Evolutionary conservation across 2,888 invertebrate genomes (phyloP).

Genomic region (Cheilosia grossa): DNA sequence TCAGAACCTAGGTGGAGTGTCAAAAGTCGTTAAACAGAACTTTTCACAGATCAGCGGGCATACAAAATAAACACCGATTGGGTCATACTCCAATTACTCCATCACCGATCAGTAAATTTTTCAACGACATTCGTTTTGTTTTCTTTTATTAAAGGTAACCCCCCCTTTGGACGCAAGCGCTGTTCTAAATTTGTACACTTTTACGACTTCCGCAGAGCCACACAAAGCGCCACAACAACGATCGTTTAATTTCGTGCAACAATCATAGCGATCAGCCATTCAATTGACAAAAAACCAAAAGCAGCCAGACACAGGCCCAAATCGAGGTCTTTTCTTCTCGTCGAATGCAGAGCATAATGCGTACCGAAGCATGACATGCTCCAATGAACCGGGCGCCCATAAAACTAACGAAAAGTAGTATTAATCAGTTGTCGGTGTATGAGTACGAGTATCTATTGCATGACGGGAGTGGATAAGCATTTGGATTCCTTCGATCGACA

Average conservation of each 20-base stretch:
- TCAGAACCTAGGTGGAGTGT: not conserved
- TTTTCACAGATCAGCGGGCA: conserved; percentile 29
- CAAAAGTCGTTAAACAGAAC: conserved; percentile 1
- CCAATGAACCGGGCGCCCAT: conserved; percentile 56
- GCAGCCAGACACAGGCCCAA: conserved; percentile 28
- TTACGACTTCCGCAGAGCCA: conserved; percentile 50
- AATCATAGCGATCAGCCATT: conserved; percentile 27
- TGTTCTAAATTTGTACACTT: conserved; percentile 47
- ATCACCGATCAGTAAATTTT: conserved; percentile 16
- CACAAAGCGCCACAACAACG: conserved; percentile 28
- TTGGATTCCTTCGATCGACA: conserved; percentile 7
- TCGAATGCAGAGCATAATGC: conserved; percentile 2
- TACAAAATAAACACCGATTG: conserved; percentile 34
- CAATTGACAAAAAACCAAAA: conserved; percentile 47
- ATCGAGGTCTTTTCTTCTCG: conserved; percentile 1
- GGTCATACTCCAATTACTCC: conserved; percentile 48
- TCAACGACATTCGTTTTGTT: not conserved
- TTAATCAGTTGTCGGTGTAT: conserved; percentile 45
- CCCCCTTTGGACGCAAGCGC: conserved; percentile 14
- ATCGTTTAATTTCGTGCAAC: conserved; percentile 42
- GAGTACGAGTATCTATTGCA: not conserved
- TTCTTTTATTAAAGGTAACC: not conserved
- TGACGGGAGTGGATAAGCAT: conserved; percentile 36
- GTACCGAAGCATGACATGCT: conserved; percentile 20
- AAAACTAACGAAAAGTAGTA: conserved; percentile 51